These are phyloP conservation scores for Mustela lutreola DNA, from an alignment of 2,113 vertebrate genomes.

Conservation along the genomic window DNA sequence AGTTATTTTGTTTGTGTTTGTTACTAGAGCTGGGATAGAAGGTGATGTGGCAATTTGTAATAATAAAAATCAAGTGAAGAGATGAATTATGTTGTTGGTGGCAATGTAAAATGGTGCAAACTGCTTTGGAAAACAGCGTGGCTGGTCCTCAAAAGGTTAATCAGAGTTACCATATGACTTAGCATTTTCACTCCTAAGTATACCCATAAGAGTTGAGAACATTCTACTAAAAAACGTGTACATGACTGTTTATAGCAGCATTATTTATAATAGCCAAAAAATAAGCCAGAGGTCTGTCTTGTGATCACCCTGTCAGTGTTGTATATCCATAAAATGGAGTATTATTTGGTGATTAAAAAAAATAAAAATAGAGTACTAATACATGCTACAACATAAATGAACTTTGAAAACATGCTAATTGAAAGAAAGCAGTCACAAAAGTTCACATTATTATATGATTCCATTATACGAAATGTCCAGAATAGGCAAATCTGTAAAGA, in stretches of 20 bases:
- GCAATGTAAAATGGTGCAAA: not conserved
- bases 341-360: not conserved
- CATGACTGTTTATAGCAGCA: not conserved
- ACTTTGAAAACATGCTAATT: not conserved
- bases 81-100: not conserved
- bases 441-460: not conserved
- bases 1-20: slow-evolving; percentile 35
- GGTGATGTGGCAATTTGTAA: not conserved
- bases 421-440: not conserved
- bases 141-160: not conserved
- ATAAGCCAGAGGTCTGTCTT: not conserved
- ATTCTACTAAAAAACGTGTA: not conserved
- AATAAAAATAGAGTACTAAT: not conserved
- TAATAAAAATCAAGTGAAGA: not conserved
- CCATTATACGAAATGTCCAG: not conserved
- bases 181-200: not conserved
- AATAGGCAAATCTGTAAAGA: slow-evolving; percentile 6
- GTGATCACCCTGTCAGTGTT: not conserved
- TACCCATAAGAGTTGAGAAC: not conserved
- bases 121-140: not conserved
- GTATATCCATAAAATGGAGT: not conserved
- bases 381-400: not conserved
- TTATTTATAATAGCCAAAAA: not conserved
- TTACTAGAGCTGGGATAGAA: slow-evolving; percentile 22
- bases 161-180: not conserved